Conservation (phyloP, 2,888 invertebrate genomes). For the Limenitis camilla region DNA sequence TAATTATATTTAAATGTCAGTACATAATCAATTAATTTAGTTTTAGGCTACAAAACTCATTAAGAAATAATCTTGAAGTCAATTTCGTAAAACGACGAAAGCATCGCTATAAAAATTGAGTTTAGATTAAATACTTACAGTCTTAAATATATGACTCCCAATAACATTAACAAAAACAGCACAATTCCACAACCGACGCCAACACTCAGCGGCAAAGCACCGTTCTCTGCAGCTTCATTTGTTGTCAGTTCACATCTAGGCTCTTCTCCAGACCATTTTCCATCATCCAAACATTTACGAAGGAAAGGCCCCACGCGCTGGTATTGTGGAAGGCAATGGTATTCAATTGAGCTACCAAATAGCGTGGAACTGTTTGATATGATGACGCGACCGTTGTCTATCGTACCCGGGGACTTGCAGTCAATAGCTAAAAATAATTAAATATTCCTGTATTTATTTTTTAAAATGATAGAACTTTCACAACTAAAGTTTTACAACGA, state of each 20-base stretch:
- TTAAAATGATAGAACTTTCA: too few relatives aligned
- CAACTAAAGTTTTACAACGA: too few relatives aligned
- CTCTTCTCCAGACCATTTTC: constrained; percentile 90
- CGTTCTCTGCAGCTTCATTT: constrained; percentile 81
- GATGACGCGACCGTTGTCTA: constrained; percentile 90
- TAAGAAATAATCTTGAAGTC: too few relatives aligned
- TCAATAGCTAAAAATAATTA: constrained; percentile 79
- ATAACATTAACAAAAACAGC: constrained; percentile 82
- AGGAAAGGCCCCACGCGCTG: constrained; percentile 87
- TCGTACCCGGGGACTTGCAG: constrained; percentile 84
- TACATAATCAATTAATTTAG: too few relatives aligned
- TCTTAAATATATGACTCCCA: constrained; percentile 87
- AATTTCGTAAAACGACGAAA: too few relatives aligned
- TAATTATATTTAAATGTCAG: too few relatives aligned
- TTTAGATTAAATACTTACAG: constrained; percentile 76
- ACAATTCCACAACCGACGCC: constrained; percentile 90
- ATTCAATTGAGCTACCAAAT: constrained; percentile 90
- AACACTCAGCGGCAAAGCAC: constrained; percentile 84
- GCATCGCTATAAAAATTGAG: neutral
- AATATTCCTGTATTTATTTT: neutral
- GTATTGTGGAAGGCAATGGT: constrained; percentile 90
- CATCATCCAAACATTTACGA: constrained; percentile 88
- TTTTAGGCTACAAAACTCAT: too few relatives aligned
- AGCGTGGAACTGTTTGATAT: constrained; percentile 88
- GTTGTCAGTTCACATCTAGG: constrained; percentile 84